These are phyloP conservation scores for Isotomurus palustris DNA, from an alignment of 2,888 invertebrate species.

Conservation along the genomic window DNA sequence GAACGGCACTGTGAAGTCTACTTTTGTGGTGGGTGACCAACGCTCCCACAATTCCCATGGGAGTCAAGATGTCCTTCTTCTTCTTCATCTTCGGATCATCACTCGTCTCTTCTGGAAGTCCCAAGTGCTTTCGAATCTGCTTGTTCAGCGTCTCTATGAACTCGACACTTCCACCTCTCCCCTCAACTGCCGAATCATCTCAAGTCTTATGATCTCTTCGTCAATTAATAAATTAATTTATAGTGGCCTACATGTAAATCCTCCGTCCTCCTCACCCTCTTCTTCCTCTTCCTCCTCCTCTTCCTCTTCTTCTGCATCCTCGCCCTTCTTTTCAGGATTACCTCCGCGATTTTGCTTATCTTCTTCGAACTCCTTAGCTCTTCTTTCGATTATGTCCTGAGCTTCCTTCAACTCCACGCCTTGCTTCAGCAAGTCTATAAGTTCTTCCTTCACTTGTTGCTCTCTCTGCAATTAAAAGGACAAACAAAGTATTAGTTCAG, in stretches of 20 bases:
- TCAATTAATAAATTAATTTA: no score
- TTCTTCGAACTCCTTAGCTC: slow-evolving; percentile 62
- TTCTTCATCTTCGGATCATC: neutral
- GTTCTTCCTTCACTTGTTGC: slow-evolving; percentile 44
- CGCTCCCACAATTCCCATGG: slow-evolving; percentile 17
- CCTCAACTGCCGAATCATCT: neutral
- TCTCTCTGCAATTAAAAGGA: slow-evolving; percentile 26
- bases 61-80: slow-evolving; percentile 2
- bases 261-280: neutral
- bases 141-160: slow-evolving; percentile 18
- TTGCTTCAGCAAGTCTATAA: slow-evolving; percentile 53
- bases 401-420: slow-evolving; percentile 67
- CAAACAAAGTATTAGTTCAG: neutral
- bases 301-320: no score
- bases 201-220: no score
- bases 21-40: slow-evolving; percentile 17
- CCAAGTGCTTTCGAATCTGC: slow-evolving; percentile 18
- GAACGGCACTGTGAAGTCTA: slow-evolving; percentile 13
- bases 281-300: slow-evolving; percentile 12
- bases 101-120: slow-evolving; percentile 18
- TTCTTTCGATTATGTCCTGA: slow-evolving; percentile 53
- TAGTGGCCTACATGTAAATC: no score
- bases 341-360: no score
- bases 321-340: no score
- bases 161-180: slow-evolving; percentile 15